Conservation (phyloP, 2,113 vertebrate species). For the Electrona antarctica region DNA sequence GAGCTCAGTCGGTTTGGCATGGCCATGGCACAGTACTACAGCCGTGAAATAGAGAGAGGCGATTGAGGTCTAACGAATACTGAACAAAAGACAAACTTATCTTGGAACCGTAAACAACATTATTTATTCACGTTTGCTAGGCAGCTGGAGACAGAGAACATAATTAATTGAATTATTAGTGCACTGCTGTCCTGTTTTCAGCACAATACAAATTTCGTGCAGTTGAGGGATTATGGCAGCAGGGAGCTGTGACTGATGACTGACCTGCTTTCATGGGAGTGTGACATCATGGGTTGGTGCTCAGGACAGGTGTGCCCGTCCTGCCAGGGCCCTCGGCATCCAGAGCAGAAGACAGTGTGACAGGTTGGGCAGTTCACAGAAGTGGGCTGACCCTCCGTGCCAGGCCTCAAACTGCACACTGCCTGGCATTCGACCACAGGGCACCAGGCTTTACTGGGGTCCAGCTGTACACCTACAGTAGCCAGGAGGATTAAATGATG, state of each 20-base stretch:
- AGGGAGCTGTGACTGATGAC: slow-evolving; percentile 31
- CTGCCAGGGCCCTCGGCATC: slow-evolving; percentile 87
- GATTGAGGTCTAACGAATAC: slow-evolving; percentile 32
- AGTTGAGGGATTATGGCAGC: background rate
- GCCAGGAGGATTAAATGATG: background rate
- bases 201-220: background rate
- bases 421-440: slow-evolving; percentile 89
- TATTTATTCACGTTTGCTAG: too few species aligned
- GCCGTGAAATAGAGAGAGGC: slow-evolving; percentile 8
- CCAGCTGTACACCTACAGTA: slow-evolving; percentile 88
- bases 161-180: too few species aligned
- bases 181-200: too few species aligned
- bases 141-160: too few species aligned
- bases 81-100: background rate
- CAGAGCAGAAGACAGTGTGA: slow-evolving; percentile 85
- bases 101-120: too few species aligned
- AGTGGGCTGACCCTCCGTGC: slow-evolving; percentile 72
- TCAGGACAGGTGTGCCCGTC: slow-evolving; percentile 79
- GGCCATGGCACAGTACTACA: slow-evolving; percentile 26
- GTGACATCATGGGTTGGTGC: slow-evolving; percentile 67
- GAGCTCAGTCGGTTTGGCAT: slow-evolving; percentile 46
- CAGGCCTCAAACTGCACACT: slow-evolving; percentile 78
- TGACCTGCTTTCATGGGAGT: slow-evolving; percentile 82
- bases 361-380: slow-evolving; percentile 85
- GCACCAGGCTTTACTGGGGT: slow-evolving; percentile 91